Conservation (phyloP, 2,797 vertebrate species). For the Arrhamphus sclerolepis region DNA sequence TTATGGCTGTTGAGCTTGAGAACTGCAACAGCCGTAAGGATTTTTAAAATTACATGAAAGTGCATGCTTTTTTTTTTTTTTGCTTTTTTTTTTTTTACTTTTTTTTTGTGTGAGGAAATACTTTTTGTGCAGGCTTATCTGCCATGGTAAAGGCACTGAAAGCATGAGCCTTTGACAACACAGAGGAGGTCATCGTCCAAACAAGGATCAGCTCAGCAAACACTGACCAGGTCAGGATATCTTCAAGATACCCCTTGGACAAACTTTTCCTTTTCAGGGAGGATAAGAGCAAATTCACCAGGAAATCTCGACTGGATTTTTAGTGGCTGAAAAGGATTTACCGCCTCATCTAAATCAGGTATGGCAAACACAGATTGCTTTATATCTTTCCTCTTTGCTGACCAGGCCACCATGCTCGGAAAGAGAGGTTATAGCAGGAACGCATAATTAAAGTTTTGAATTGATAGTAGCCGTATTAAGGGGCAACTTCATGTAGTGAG, state of each 20-base stretch:
- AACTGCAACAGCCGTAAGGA: slow-evolving; percentile 80
- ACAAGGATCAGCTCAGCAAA: slow-evolving; percentile 87
- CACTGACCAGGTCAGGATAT: slow-evolving; percentile 80
- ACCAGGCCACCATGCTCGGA: slow-evolving; percentile 75
- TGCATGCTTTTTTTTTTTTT: slow-evolving; percentile 66
- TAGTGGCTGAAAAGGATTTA: slow-evolving; percentile 85
- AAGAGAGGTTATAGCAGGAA: slow-evolving; percentile 75
- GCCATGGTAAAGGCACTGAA: slow-evolving; percentile 88
- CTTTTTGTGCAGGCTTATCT: slow-evolving; percentile 84
- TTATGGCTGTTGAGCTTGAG: slow-evolving; percentile 83
- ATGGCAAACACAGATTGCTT: slow-evolving; percentile 85
- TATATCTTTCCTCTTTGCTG: slow-evolving; percentile 75
- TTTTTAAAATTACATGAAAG: slow-evolving; percentile 76
- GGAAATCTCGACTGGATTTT: slow-evolving; percentile 85
- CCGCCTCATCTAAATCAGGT: slow-evolving; percentile 90
- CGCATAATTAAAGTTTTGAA: slow-evolving; percentile 71
- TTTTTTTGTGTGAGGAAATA: slow-evolving; percentile 78
- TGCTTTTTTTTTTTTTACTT: slow-evolving; percentile 17
- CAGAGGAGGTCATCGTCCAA: slow-evolving; percentile 84
- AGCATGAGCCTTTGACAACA: slow-evolving; percentile 89
- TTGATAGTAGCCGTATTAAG: slow-evolving; percentile 76
- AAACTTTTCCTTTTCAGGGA: slow-evolving; percentile 74
- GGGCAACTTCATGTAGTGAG: background rate
- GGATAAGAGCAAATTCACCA: slow-evolving; percentile 74
- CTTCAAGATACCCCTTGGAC: slow-evolving; percentile 79